Evolutionary conservation across 2,888 invertebrate genomes (phyloP).

Genomic region (Leptura quadrifasciata): DNA sequence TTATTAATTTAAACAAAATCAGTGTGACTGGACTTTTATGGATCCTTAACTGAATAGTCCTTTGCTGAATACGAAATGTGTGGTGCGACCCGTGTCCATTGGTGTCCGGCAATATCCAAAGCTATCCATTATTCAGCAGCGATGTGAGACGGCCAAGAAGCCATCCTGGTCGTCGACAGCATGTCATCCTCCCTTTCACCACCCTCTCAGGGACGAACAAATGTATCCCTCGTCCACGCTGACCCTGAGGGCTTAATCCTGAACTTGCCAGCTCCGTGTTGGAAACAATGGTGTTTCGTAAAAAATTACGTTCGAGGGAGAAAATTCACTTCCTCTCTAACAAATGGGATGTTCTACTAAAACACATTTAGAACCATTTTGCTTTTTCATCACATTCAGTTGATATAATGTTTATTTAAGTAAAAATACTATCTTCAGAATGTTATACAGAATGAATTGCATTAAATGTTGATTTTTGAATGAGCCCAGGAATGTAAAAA

Average conservation of each 20-base stretch:
- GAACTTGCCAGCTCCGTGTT: slow-evolving; percentile 58
- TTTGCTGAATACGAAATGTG: slow-evolving; percentile 60
- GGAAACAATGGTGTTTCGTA: slow-evolving; percentile 60
- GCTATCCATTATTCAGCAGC: slow-evolving; percentile 72
- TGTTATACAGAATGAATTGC: background rate
- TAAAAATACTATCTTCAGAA: slow-evolving; percentile 18
- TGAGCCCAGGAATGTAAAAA: background rate
- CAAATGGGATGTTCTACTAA: slow-evolving; percentile 53
- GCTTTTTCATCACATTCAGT: slow-evolving; percentile 40
- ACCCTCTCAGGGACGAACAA: slow-evolving; percentile 66
- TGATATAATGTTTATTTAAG: slow-evolving; percentile 49
- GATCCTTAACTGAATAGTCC: slow-evolving; percentile 50
- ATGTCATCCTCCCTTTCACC: slow-evolving; percentile 63
- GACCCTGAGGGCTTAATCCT: slow-evolving; percentile 66
- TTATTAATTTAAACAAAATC: slow-evolving; percentile 33
- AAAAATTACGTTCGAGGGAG: slow-evolving; percentile 56
- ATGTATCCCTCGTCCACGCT: slow-evolving; percentile 70
- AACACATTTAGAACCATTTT: slow-evolving; percentile 49
- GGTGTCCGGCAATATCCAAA: slow-evolving; percentile 69
- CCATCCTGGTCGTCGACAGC: slow-evolving; percentile 69
- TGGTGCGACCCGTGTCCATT: slow-evolving; percentile 71
- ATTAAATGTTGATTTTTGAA: background rate
- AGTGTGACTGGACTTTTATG: slow-evolving; percentile 43
- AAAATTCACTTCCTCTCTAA: slow-evolving; percentile 52
- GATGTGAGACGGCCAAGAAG: slow-evolving; percentile 70